A percentile compares a stretch with the other conserved stretches of the same genome.
phyloP scores from a whole-genome alignment of 2,113 vertebrate species.

The Psittacus erithacus region DNA sequence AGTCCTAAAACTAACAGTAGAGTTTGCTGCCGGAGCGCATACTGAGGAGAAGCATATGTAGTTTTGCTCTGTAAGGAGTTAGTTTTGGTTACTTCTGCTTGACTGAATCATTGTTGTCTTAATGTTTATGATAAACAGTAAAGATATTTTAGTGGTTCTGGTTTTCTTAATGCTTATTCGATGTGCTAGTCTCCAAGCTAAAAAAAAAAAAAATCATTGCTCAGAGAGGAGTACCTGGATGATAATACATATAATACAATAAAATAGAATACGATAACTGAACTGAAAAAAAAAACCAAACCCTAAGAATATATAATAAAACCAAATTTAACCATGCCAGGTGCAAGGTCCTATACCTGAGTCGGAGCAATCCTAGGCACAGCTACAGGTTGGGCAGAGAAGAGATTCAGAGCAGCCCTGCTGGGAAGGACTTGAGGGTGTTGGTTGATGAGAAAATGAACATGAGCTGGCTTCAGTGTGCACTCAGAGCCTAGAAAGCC shows the following conservation, averaged over 20 bases:
- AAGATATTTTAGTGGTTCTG: neutral
- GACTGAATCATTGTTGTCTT: neutral
- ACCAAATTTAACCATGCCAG: no score
- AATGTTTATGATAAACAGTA: neutral
- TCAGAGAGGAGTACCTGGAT: neutral
- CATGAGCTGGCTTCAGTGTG: no score
- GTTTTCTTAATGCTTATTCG: neutral
- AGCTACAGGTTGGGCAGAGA: no score
- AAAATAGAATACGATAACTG: neutral
- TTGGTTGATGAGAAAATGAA: no score
- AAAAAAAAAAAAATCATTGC: neutral
- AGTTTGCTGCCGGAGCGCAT: neutral
- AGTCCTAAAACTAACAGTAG: neutral
- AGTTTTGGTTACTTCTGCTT: neutral
- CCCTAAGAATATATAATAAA: neutral
- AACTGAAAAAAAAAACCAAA: neutral
- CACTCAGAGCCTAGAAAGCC: no score
- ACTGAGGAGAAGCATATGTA: neutral
- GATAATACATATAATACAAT: neutral
- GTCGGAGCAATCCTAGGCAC: no score
- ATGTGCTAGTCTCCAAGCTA: rapidly evolving
- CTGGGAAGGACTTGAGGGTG: no score
- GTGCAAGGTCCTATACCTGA: no score
- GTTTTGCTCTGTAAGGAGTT: neutral
- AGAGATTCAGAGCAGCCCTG: no score